These are phyloP conservation scores for Myrmophylax atrothorax DNA, from an alignment of 2,113 vertebrate species.

Conservation along the genomic window DNA sequence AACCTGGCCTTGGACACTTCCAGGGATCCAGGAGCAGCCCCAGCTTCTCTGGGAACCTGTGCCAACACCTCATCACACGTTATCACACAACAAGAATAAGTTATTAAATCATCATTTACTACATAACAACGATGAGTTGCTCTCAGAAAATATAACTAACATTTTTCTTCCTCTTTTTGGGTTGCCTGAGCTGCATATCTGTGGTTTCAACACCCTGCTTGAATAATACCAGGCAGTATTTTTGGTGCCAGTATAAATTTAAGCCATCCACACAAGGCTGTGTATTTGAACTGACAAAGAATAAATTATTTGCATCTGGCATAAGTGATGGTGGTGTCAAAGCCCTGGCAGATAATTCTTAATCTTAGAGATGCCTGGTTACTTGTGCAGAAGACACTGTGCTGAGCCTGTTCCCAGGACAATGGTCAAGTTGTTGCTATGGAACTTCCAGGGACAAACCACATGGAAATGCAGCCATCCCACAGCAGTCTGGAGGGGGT, in stretches of 20 bases:
- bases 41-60: not conserved
- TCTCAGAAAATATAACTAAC: constrained; percentile 43
- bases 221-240: constrained; percentile 58
- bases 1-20: not conserved
- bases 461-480: not conserved
- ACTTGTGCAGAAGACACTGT: constrained; percentile 61
- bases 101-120: not conserved
- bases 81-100: not conserved
- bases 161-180: constrained; percentile 53
- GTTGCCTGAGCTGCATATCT: constrained; percentile 43
- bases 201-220: constrained; percentile 63
- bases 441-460: not conserved
- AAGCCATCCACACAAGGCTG: constrained; percentile 74
- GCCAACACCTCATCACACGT: not conserved
- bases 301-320: constrained; percentile 84
- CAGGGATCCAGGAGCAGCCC: not conserved
- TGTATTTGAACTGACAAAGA: constrained; percentile 80
- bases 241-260: constrained; percentile 79
- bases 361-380: constrained; percentile 72
- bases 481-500: not conserved
- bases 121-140: not conserved
- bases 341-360: constrained; percentile 77
- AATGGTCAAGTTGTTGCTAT: not conserved
- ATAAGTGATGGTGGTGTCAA: constrained; percentile 81
- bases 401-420: constrained; percentile 69